Conservation (phyloP, 2,888 invertebrate species). For the Tenthredo notha region DNA sequence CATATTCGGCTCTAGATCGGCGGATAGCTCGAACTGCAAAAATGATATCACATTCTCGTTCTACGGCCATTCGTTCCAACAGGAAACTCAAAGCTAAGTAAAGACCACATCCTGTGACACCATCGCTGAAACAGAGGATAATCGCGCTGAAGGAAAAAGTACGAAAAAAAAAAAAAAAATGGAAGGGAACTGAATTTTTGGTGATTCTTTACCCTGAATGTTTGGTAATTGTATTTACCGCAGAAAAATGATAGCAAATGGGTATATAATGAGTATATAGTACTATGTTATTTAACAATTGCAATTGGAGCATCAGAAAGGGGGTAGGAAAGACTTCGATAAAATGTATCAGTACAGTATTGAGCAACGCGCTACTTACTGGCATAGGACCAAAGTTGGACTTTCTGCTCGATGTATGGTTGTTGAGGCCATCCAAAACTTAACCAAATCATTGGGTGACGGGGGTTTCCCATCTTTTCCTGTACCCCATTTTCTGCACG, state of each 20-base stretch:
- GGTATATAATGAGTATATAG: background rate
- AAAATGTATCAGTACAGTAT: background rate
- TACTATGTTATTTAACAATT: background rate
- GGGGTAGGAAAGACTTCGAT: background rate
- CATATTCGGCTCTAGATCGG: conserved; percentile 77
- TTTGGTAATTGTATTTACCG: background rate
- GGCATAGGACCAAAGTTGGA: conserved; percentile 76
- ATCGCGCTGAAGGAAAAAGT: background rate
- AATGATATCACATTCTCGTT: conserved; percentile 79
- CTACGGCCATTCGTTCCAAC: conserved; percentile 79
- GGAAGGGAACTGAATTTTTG: too few species aligned
- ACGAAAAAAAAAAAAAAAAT: background rate
- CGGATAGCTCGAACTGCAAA: conserved; percentile 78
- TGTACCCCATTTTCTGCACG: conserved; percentile 72
- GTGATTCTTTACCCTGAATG: background rate
- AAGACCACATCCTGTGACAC: conserved; percentile 78
- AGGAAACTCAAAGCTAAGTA: conserved; percentile 78
- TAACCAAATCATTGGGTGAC: conserved; percentile 69
- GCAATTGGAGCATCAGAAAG: background rate
- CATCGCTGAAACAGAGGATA: conserved; percentile 74
- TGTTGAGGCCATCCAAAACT: conserved; percentile 74
- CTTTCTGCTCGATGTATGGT: conserved; percentile 69
- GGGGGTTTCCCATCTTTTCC: conserved; percentile 64
- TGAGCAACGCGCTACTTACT: conserved; percentile 70
- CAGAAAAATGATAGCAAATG: background rate